phyloP scores from a whole-genome alignment of 2,113 vertebrate genomes.

The Macrotis lagotis region DNA sequence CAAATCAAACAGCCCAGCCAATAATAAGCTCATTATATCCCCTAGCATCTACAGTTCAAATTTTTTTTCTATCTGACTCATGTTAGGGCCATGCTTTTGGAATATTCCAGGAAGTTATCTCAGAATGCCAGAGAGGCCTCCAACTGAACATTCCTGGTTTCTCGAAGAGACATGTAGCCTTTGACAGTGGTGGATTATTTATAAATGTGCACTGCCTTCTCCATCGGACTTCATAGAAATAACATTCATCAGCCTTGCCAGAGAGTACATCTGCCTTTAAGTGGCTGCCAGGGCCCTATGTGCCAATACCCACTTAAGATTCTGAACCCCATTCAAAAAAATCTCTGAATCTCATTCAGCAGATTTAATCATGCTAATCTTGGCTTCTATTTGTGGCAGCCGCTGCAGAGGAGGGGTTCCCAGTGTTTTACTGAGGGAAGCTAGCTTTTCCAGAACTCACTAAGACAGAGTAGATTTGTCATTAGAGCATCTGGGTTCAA shows the following conservation, averaged over 20 bases:
- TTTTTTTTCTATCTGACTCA: not conserved
- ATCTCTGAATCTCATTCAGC: conserved; percentile 18
- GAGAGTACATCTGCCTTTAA: conserved; percentile 25
- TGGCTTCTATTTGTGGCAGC: not conserved
- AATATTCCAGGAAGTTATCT: not conserved
- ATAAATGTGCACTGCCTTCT: conserved; percentile 45
- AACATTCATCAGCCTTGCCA: conserved; percentile 11
- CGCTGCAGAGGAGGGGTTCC: not conserved
- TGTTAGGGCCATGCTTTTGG: not conserved
- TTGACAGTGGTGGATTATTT: not conserved
- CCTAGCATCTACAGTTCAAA: not conserved
- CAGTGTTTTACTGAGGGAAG: not conserved
- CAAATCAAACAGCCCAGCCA: not conserved
- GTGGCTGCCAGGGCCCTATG: not conserved
- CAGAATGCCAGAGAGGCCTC: not conserved
- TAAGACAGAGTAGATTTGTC: not conserved
- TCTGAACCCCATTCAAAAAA: conserved; percentile 52
- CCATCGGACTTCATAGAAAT: conserved; percentile 19
- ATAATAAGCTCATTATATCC: not conserved
- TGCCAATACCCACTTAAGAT: conserved; percentile 53
- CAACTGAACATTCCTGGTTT: not conserved
- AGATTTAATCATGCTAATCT: conserved; percentile 12
- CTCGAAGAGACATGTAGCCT: not conserved
- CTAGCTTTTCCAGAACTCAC: not conserved
- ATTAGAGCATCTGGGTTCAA: not conserved